These are phyloP conservation scores for Oscheius sp. DNA, from an alignment of 2,888 invertebrate species.

Conservation along the genomic window DNA sequence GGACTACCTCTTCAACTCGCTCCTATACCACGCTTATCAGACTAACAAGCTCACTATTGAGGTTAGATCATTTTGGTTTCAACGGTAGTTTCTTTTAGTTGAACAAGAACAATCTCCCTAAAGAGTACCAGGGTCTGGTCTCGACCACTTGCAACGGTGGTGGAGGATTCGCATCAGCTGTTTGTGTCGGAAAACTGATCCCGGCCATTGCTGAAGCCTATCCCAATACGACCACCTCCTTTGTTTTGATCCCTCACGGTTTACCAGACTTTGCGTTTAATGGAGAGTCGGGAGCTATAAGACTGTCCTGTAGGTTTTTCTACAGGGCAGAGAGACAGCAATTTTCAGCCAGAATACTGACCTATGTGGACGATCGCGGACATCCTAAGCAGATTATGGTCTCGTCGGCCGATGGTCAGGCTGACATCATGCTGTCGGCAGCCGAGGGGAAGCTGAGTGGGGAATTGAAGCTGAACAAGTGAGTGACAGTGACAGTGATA, in stretches of 20 bases:
- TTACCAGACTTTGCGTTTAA: constrained; percentile 68
- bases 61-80: constrained; percentile 40
- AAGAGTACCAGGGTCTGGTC: constrained; percentile 61
- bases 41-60: constrained; percentile 63
- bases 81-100: constrained; percentile 45
- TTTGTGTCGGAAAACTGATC: constrained; percentile 60
- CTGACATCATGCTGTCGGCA: constrained; percentile 64
- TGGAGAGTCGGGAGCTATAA: constrained; percentile 64
- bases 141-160: constrained; percentile 56
- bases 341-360: constrained; percentile 66
- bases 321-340: background rate
- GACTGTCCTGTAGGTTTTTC: constrained; percentile 59
- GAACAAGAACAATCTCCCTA: constrained; percentile 54
- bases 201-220: constrained; percentile 58
- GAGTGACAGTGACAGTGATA: background rate
- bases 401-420: constrained; percentile 68
- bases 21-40: constrained; percentile 71
- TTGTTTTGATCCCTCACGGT: constrained; percentile 67
- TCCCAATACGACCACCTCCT: constrained; percentile 69
- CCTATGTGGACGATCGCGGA: constrained; percentile 58
- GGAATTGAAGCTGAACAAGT: constrained; percentile 66
- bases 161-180: constrained; percentile 19
- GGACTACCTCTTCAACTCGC: constrained; percentile 68
- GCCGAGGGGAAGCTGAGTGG: constrained; percentile 61
- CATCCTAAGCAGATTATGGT: constrained; percentile 59